Evolutionary conservation across 2,797 vertebrate species (phyloP), one percentile per base, ranked within the genome.

Genomic region (Amblyopsis hoosieri): DNA sequence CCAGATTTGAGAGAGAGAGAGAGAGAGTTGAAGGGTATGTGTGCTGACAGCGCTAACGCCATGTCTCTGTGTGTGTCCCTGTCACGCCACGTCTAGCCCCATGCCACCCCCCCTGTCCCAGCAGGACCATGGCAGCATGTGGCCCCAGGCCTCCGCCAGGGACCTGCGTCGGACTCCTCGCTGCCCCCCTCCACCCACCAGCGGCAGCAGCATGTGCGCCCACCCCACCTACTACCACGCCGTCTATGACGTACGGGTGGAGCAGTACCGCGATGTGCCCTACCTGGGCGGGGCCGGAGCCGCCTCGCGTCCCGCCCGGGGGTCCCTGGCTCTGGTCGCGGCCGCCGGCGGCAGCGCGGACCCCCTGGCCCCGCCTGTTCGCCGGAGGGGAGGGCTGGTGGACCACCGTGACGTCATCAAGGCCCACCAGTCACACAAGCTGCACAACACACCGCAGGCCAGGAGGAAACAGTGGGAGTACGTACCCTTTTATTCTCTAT

Each of bases 381-480:
- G 91, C 62, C 85, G 93, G 62, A 91, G 94, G 4, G 94, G 94
- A 4, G 95, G 90, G 0, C 75, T 94, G 82, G 94, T 96, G 85
- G 94, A 95, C 78, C 90, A 95, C 78, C 90, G 93, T 1, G 95
- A 96, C 56, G 84, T 95, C 85, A 94, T 96, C 86, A 74, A 91
- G 84, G 95, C 95, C 3, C 95, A 96, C 79, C 93, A 95, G 85
- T 92, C 93, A 0, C 94, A 96, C 85, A 96, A 96, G 80, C 78
- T 89, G 71, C 93, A 93, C 78, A 95, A 93, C 89, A 96, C 94
- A 0, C 93, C 94, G 0, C 93, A 94, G 87, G 95, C 95, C 71
- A 76, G 79, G 55, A 90, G 95, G 77, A 96, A 94, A 58, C 91
- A 94, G 23, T 96, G 94, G 94, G 95, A 96, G 95, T 96, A 79